These are phyloP conservation scores for Taphrorychus bicolor DNA, from an alignment of 2,888 invertebrate genomes.

Conservation along the genomic window DNA sequence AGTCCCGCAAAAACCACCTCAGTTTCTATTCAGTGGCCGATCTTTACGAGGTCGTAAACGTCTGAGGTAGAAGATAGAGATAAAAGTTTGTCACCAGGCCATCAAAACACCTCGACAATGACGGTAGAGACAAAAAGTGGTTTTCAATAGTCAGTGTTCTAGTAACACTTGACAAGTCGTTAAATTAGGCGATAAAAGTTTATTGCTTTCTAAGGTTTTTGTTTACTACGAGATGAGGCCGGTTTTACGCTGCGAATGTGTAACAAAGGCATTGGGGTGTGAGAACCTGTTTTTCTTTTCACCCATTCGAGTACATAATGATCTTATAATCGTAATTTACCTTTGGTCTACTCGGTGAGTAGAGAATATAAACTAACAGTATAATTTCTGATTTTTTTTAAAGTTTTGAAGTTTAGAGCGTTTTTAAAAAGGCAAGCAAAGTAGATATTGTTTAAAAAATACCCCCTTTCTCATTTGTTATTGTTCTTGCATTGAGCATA, in stretches of 20 bases:
- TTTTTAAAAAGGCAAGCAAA: too few species aligned
- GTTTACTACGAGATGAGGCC: neutral
- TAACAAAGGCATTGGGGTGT: neutral
- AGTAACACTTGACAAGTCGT: slow-evolving; percentile 23
- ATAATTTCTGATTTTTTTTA: too few species aligned
- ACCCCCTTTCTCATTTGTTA: too few species aligned
- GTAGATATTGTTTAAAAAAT: too few species aligned
- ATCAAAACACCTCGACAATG: slow-evolving; percentile 23
- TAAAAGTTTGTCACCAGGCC: slow-evolving; percentile 29
- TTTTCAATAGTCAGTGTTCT: slow-evolving; percentile 27
- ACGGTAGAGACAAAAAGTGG: slow-evolving; percentile 33
- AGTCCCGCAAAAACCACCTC: slow-evolving; percentile 2
- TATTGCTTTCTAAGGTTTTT: slow-evolving; percentile 7
- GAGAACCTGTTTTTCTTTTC: neutral
- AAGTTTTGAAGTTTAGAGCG: too few species aligned
- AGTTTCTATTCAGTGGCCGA: slow-evolving; percentile 14
- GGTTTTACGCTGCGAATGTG: neutral
- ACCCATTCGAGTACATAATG: too few species aligned
- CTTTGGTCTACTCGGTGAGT: too few species aligned
- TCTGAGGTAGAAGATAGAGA: slow-evolving; percentile 16
- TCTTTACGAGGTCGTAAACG: slow-evolving; percentile 27
- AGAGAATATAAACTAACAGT: too few species aligned
- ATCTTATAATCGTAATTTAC: too few species aligned
- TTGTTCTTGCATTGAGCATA: too few species aligned
- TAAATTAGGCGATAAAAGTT: slow-evolving; percentile 24